Evolutionary conservation across 2,113 vertebrate species (phyloP), one percentile per base, ranked within the genome.

Genomic region (Leptosomus discolor): DNA sequence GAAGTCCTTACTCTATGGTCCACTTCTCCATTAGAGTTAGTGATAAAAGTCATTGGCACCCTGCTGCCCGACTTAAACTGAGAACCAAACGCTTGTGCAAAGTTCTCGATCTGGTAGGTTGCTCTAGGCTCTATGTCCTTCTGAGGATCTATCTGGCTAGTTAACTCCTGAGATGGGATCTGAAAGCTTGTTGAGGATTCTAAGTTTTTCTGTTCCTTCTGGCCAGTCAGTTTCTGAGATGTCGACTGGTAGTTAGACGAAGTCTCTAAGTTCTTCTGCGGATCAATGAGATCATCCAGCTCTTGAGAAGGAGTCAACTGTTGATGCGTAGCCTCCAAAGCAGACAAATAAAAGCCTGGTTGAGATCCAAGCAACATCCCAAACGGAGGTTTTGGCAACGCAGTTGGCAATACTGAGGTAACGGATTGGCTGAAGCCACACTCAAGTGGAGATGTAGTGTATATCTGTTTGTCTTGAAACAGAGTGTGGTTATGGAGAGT

Each of bases 101-200:
- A 99, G 99, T 99, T 99, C 98, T 99, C 99, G 23, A 99, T 99
- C 99, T 99, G 99, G 98, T 99, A 99, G 4, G 99, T 99, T 96
- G 99, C 98, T 98, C 98, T 98, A 96, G 98, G 98, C 97, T 99
- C 98, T 95, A 98, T 92, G 94, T 99, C 99, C 97, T 99, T 99
- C 96, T 99, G 99, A 94, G 99, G 98, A 95, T 99, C 99, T 95
- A 99, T 98, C 87, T 98, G 98, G 98, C 98, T 98, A 87, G 99
- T 98, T 98, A 99, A 98, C 97, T 99, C 99, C 97, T 99, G 99
- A 95, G 99, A 98, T 14, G 98, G 98, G 92, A 99, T 98, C 96
- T 98, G 98, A 98, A 99, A 99, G 97, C 98, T 98, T 24, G 99
- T 96, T 96, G 99, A 90, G 98, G 99, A 97, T 94, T 98, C 98